phyloP scores from a whole-genome alignment of 2,888 invertebrate species.

The Pammene aurita region DNA sequence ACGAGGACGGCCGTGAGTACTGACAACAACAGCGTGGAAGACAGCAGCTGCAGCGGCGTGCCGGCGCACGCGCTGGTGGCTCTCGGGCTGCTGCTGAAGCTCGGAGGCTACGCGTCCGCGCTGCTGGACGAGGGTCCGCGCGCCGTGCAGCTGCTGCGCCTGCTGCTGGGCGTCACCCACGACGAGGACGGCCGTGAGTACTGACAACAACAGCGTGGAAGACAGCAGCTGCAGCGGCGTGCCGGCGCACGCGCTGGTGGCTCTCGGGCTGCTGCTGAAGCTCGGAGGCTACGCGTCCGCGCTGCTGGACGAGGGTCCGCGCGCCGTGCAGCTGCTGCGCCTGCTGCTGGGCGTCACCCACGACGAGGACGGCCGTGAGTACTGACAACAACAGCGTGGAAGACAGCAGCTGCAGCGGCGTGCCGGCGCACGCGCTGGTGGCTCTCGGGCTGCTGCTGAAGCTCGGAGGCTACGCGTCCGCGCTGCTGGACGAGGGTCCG shows the following conservation, averaged over 20 bases:
- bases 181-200: constrained; percentile 93
- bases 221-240: constrained; percentile 79
- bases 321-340: constrained; percentile 93
- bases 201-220: constrained; percentile 55
- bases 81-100: constrained; percentile 92
- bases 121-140: constrained; percentile 91
- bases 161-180: constrained; percentile 95
- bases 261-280: constrained; percentile 94
- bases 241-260: constrained; percentile 95
- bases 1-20: constrained; percentile 92
- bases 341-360: constrained; percentile 95
- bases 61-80: constrained; percentile 96
- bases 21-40: constrained; percentile 56
- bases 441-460: constrained; percentile 95
- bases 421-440: constrained; percentile 95
- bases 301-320: constrained; percentile 90
- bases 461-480: constrained; percentile 95
- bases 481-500: constrained; percentile 91
- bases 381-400: constrained; percentile 54
- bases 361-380: constrained; percentile 93
- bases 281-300: constrained; percentile 96
- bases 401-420: constrained; percentile 74
- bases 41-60: constrained; percentile 79
- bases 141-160: constrained; percentile 92
- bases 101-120: constrained; percentile 96